Evolutionary conservation across 92 coral and sea anemone genomes (phyloP).

Genomic region (Zoanthus solanderi): DNA sequence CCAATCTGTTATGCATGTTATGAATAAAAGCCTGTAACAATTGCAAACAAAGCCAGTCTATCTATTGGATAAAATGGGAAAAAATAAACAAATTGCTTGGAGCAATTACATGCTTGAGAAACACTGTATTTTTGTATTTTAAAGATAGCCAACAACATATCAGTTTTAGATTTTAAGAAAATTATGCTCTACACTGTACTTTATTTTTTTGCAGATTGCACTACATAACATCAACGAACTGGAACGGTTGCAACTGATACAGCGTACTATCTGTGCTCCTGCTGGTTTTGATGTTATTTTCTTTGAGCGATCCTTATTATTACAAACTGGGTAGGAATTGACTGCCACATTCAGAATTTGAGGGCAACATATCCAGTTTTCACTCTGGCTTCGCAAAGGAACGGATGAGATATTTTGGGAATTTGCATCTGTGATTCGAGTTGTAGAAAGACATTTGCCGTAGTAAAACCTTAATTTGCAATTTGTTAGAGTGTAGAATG

Average conservation of each 20-base stretch:
- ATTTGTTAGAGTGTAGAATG: conserved; percentile 13
- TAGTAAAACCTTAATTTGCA: conserved; percentile 17
- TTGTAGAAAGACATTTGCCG: conserved; percentile 27
- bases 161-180: neutral
- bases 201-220: no score
- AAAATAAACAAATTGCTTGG: neutral
- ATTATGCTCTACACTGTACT: no score
- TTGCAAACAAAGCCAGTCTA: neutral
- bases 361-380: conserved; percentile 40
- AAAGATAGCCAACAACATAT: neutral
- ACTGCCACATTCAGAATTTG: conserved; percentile 32
- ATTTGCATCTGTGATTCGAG: conserved; percentile 14
- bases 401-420: conserved; percentile 28
- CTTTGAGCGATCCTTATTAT: conserved; percentile 30
- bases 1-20: neutral
- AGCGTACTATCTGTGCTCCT: conserved; percentile 21
- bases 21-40: no score
- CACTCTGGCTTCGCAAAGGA: conserved; percentile 1
- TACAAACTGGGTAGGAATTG: conserved; percentile 37
- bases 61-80: neutral
- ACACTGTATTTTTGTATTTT: neutral
- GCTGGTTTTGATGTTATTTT: conserved; percentile 32
- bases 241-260: conserved; percentile 21
- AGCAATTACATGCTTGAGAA: neutral
- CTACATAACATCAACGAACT: no score